Evolutionary conservation across 2,888 invertebrate genomes (phyloP).

Genomic region (Choristoneura rosaceana): DNA sequence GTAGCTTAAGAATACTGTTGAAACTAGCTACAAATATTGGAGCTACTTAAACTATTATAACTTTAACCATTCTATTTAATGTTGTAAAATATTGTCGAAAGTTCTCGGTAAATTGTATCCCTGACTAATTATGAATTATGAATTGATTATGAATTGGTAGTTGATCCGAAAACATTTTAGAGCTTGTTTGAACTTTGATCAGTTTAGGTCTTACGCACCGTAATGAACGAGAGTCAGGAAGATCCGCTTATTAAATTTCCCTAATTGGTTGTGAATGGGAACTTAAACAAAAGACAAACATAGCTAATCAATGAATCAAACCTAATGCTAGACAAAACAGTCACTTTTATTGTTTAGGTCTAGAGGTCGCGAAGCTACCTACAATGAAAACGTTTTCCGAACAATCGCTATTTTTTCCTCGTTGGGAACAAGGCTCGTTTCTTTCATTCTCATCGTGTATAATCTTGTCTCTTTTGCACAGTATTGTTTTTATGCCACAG

Average conservation of each 20-base stretch:
- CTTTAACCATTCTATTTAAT: background rate
- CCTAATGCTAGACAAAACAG: conserved; percentile 33
- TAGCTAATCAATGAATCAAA: conserved; percentile 26
- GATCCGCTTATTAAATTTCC: background rate
- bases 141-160: too few species aligned
- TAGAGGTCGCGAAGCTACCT: conserved; percentile 51
- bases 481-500: conserved; percentile 55
- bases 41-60: background rate
- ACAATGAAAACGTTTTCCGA: conserved; percentile 54
- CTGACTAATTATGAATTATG: too few species aligned
- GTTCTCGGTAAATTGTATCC: background rate
- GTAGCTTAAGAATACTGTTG: background rate
- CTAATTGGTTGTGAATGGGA: conserved; percentile 14
- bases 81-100: background rate
- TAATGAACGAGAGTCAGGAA: background rate
- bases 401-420: conserved; percentile 61
- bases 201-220: background rate
- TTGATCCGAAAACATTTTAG: too few species aligned
- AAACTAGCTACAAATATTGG: background rate
- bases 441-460: conserved; percentile 49
- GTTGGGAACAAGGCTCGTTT: conserved; percentile 56
- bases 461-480: conserved; percentile 47
- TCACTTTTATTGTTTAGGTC: conserved; percentile 33
- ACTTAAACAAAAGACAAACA: conserved; percentile 18
- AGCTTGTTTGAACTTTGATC: too few species aligned